Base-by-base conservation (phyloP, 2,888 invertebrate genomes). In the Drosophila paracracens region DNA sequence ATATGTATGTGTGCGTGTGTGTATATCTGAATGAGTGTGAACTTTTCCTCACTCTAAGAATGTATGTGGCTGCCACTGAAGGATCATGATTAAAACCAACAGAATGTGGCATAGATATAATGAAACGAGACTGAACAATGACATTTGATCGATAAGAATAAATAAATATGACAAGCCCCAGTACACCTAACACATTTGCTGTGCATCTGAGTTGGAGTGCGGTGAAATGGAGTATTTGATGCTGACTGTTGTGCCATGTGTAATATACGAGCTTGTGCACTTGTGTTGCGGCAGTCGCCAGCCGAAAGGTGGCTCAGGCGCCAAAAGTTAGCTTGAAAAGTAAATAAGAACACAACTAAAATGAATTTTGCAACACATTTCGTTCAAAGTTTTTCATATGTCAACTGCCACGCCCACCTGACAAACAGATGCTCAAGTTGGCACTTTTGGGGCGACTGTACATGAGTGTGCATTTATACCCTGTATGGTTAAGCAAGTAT, bases 321-420 rank as follows among this genome's bases (percentile, higher is more conserved):
- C 25, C 46, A 21, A 59, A 51, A 50, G 80, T 60, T 63, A 62
- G 81, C 77, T 64, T 58, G 48, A 76, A 84, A 87, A 69, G 84
- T 87, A 83, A 84, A 89, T 89, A 89, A 76, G 73, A 84, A 83
- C 70, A 56, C 74, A 72, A 85, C 61, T 73, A 72, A 87, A 89
- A 89, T 84, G 70, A 79, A 76, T 87, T 84, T 75, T 48, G 62
- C 69, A 79, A 71, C 67, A 79, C 70, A 81, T 81, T 81, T 79
- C 64, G 68, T 56, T 51, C 68, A 46, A 54, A 54, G 66, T 68
- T 74, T 81, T 78, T 74, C 79, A 79, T 81, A 74, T 70, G 79
- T 51, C 72, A 67, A 59, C 64, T 43, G 69, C 74, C 78, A 81
- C 74, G 52, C 72, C 62, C 85, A 64, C 54, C 31, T 48, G 70